A percentile compares a stretch with the other conserved stretches of the same genome.
Conservation (phyloP, 2,797 vertebrate species). For the Vespertilio murinus region DNA sequence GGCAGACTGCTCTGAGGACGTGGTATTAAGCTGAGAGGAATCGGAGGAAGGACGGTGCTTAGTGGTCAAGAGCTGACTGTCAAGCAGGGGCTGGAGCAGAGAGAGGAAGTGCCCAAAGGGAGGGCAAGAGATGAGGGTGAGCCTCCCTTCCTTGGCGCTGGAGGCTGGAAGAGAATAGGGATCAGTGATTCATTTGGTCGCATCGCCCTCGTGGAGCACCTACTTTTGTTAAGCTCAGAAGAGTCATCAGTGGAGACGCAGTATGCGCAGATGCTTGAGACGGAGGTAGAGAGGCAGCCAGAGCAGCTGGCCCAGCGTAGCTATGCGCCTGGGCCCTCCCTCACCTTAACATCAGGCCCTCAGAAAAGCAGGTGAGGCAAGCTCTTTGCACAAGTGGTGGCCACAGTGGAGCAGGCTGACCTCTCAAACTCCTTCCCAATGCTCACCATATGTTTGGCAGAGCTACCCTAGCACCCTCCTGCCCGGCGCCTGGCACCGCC, state of each 20-base stretch:
- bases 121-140: background rate
- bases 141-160: background rate
- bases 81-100: background rate
- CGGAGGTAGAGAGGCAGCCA: background rate
- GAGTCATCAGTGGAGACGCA: background rate
- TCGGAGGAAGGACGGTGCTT: background rate
- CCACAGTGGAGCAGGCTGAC: background rate
- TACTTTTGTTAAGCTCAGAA: background rate
- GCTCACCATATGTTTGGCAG: background rate
- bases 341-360: background rate
- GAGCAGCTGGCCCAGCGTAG: background rate
- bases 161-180: background rate
- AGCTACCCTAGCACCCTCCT: background rate
- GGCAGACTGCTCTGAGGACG: background rate
- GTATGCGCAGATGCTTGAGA: background rate
- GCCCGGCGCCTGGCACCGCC: background rate
- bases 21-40: background rate
- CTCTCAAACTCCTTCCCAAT: background rate
- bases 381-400: background rate
- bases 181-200: background rate
- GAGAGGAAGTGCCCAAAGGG: background rate
- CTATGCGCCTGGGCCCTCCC: rapidly evolving
- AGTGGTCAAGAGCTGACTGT: background rate
- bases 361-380: background rate
- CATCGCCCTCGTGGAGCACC: background rate